Evolutionary conservation across 2,888 invertebrate species (phyloP), one percentile per base, ranked within the genome.

Genomic region (Clanis bilineata): DNA sequence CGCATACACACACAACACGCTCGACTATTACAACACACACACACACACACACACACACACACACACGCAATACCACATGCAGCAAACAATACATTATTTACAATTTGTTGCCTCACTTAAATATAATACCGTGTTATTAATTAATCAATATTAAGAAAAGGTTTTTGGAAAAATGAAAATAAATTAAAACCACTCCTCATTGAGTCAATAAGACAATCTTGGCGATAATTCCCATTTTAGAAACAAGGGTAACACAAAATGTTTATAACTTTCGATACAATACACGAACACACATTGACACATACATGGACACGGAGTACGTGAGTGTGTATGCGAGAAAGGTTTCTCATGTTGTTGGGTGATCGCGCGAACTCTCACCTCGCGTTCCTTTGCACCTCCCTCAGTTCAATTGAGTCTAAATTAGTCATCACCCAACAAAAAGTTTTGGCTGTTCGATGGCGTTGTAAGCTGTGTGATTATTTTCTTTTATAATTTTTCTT

Each of bases 391-490:
- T 66, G 79, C 79, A 82, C 82, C 67, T 73, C 77, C 78, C 64
- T 57, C 57, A 59, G 65, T 69, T 64, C 62, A 69, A 67, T 71
- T 70, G 72, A 67, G 68, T 77, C 76, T 73, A 77, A 78, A 58
- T 74, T 76, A 72, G 72, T 75, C 68, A 80, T 90, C 90, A 90
- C 90, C 90, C 90, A 88, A 90, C 90, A 88, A 88, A 65, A 63
- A 65, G 51, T 77, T 83, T 84, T 88, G 86, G 84, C 86, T 90
- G 87, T 86, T 89, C 76, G 76, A 85, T 85, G 85, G 88, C 89
- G 84, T 85, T 86, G 86, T 85, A 83, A 85, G 89, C 89, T 89
- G 90, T 90, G 90, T 91, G 90, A 83, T 87, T 85, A 80, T 82
- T 82, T 80, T 80, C 72, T 82, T 77, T 72, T 68, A 58, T 54